A percentile compares a stretch with the other conserved stretches of the same genome.
Evolutionary conservation across 2,888 invertebrate species (phyloP).

Genomic region (Julus scandinavius): DNA sequence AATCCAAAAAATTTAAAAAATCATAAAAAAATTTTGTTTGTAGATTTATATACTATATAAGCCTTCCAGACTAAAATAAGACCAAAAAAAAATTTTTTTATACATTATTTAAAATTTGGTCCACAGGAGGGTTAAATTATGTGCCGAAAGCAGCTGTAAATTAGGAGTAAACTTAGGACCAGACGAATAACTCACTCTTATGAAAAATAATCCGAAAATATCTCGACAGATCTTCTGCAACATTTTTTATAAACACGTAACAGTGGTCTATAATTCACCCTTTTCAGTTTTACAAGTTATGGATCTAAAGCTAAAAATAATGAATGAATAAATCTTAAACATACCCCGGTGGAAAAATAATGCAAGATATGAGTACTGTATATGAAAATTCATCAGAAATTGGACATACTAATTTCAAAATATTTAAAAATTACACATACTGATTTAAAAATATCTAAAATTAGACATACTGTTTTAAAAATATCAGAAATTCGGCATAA

Average conservation of each 20-base stretch:
- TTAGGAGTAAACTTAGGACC: neutral
- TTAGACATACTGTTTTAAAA: too few species aligned
- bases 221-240: neutral
- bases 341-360: neutral
- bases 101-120: too few species aligned
- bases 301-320: slow-evolving; percentile 2
- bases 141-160: neutral
- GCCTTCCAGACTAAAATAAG: too few species aligned
- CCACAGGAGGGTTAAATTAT: neutral
- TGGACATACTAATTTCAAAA: too few species aligned
- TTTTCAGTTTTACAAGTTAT: too few species aligned
- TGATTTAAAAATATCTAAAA: too few species aligned
- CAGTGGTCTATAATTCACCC: neutral
- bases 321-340: slow-evolving; percentile 4
- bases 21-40: too few species aligned
- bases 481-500: too few species aligned
- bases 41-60: too few species aligned
- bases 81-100: too few species aligned
- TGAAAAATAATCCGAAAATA: slow-evolving; percentile 36
- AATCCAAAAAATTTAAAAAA: too few species aligned
- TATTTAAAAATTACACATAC: too few species aligned
- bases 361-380: neutral
- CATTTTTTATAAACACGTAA: neutral
- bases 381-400: neutral
- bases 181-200: slow-evolving; percentile 33